Conservation (phyloP, 2,888 invertebrate genomes). For the Adelphocoris suturalis region DNA sequence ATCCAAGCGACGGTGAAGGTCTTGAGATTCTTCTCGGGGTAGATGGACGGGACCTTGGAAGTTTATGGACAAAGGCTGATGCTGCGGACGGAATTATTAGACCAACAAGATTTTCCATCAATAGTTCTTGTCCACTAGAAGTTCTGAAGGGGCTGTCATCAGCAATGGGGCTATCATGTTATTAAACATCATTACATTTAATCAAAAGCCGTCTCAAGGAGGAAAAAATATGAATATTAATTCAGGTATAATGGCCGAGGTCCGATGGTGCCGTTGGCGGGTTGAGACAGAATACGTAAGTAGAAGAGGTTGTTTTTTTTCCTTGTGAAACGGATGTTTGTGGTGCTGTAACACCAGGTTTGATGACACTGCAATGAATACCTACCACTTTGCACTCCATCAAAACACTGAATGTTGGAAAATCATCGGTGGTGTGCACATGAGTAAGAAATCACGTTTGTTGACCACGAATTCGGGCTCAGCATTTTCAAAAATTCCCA, state of each 20-base stretch:
- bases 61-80: conserved; percentile 38
- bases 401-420: not conserved
- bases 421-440: not conserved
- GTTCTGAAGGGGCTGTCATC: conserved; percentile 52
- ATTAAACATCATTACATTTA: conserved; percentile 70
- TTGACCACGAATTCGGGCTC: too few relatives aligned
- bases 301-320: not conserved
- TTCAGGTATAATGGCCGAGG: conserved; percentile 47
- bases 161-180: conserved; percentile 57
- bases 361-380: not conserved
- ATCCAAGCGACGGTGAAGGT: not conserved
- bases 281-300: conserved; percentile 15
- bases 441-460: not conserved
- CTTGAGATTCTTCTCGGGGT: not conserved
- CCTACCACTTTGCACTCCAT: not conserved
- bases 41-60: not conserved
- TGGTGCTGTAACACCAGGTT: not conserved
- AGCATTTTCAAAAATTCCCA: too few relatives aligned
- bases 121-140: conserved; percentile 1
- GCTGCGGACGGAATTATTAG: conserved; percentile 46
- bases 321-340: not conserved
- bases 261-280: conserved; percentile 29
- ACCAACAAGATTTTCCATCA: conserved; percentile 40
- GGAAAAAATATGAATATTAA: conserved; percentile 64
- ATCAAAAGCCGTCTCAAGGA: conserved; percentile 45